Evolutionary conservation across 2,797 vertebrate species (phyloP).

Genomic region (Chrysocyon brachyurus): DNA sequence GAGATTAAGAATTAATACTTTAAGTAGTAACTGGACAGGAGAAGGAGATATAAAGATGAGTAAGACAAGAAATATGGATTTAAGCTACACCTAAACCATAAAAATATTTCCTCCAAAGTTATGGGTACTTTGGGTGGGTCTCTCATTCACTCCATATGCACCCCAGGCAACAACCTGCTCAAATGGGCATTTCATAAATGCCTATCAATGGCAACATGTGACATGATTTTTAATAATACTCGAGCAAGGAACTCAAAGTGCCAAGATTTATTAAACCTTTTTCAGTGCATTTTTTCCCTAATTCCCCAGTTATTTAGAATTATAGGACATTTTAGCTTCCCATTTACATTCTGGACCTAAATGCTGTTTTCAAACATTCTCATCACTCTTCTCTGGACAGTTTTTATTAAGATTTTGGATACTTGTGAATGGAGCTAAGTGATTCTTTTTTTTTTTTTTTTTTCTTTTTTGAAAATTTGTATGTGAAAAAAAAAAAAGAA

Average conservation of each 20-base stretch:
- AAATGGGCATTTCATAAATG: neutral
- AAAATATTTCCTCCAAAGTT: neutral
- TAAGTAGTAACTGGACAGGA: neutral
- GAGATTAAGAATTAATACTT: slow-evolving; percentile 11
- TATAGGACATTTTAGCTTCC: neutral
- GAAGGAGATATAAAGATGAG: neutral
- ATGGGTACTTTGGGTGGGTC: neutral
- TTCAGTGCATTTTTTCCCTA: neutral
- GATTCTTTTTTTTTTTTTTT: neutral
- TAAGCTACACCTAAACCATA: neutral
- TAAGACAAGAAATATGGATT: neutral
- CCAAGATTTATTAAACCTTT: neutral
- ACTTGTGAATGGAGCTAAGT: neutral
- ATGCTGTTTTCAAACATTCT: neutral
- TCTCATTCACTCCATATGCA: neutral
- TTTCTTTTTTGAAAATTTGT: neutral
- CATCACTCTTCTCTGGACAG: neutral
- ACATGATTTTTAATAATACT: slow-evolving; percentile 85
- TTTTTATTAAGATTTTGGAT: neutral
- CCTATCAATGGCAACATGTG: neutral
- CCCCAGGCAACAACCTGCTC: neutral
- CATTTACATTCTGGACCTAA: neutral
- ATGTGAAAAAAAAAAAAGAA: neutral
- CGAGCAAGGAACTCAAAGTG: neutral
- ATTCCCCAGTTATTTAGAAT: neutral